phyloP scores from a whole-genome alignment of 2,888 invertebrate genomes.

The Macrophya annulata region DNA sequence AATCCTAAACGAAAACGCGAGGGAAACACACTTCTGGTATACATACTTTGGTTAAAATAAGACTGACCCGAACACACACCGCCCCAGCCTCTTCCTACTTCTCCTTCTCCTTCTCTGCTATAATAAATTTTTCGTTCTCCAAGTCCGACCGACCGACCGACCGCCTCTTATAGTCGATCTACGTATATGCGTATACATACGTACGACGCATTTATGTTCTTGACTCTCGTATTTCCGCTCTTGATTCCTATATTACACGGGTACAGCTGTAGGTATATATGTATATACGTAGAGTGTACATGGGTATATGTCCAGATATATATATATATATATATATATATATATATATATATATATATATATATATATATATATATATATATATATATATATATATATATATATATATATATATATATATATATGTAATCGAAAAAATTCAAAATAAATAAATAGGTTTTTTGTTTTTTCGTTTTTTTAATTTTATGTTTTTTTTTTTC shows the following conservation, averaged over 20 bases:
- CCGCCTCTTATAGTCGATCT: background rate
- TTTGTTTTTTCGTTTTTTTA: no score
- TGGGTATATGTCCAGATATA: background rate
- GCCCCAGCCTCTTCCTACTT: background rate
- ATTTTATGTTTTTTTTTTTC: no score
- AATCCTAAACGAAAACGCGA: slow-evolving; percentile 4
- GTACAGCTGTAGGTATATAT: background rate
- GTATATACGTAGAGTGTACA: background rate
- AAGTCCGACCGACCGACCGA: background rate
- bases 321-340: background rate
- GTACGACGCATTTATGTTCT: slow-evolving; percentile 27
- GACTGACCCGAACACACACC: slow-evolving; percentile 30
- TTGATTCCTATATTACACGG: background rate
- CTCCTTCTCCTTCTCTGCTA: background rate
- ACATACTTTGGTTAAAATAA: slow-evolving; percentile 39
- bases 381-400: no score
- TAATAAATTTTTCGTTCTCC: slow-evolving; percentile 35
- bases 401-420: no score
- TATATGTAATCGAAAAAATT: no score
- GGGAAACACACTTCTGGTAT: slow-evolving; percentile 32
- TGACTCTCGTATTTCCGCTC: slow-evolving; percentile 33
- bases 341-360: no score
- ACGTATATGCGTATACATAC: background rate
- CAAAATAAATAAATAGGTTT: no score
- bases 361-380: no score